Conservation (phyloP, 2,797 vertebrate species). For the Hipposideros larvatus region DNA sequence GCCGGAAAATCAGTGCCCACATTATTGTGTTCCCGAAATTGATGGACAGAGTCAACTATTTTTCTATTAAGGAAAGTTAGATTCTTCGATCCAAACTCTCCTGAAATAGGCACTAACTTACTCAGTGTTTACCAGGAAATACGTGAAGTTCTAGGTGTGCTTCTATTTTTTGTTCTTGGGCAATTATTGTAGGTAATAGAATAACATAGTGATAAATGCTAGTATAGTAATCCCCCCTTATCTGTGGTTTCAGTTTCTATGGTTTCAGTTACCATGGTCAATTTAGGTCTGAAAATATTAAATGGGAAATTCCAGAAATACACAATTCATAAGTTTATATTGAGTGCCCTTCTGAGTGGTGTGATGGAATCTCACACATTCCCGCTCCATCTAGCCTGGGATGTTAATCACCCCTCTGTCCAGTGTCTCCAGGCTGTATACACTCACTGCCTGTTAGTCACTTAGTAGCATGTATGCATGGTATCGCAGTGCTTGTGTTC, state of each 20-base stretch:
- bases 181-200: background rate
- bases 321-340: background rate
- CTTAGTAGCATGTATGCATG: background rate
- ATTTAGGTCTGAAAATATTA: background rate
- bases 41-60: conserved; percentile 1
- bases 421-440: background rate
- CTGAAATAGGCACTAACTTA: background rate
- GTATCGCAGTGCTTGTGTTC: too few species aligned
- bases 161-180: background rate
- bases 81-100: background rate
- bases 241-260: background rate
- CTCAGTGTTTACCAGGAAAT: background rate
- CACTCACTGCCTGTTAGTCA: background rate
- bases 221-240: background rate
- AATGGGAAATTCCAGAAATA: background rate
- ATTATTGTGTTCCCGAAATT: background rate
- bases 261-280: background rate
- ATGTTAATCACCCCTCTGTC: background rate
- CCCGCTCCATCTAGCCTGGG: too few species aligned
- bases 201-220: background rate
- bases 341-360: background rate
- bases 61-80: conserved; percentile 39
- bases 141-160: background rate
- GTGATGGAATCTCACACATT: background rate
- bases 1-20: background rate